Conservation (phyloP, 2,113 vertebrate species). For the Petroica traversi region DNA sequence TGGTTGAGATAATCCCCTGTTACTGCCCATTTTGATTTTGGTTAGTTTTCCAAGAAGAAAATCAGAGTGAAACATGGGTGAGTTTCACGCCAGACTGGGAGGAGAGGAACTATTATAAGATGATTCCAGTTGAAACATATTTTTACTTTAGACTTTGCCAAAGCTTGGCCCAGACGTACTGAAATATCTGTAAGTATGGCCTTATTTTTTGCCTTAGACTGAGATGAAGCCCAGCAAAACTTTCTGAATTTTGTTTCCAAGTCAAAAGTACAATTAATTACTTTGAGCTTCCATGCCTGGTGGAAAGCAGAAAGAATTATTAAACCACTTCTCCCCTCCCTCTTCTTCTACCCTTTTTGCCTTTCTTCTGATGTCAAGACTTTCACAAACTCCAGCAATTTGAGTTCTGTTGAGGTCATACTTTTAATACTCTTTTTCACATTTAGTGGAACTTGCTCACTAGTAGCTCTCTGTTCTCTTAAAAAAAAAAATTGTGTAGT, state of each 20-base stretch:
- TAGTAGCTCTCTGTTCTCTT: not conserved
- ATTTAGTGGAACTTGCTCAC: not conserved
- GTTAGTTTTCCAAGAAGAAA: not conserved
- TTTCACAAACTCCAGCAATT: not conserved
- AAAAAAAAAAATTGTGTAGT: not conserved
- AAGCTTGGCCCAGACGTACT: not conserved
- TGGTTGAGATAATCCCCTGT: not conserved
- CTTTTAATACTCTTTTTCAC: not conserved
- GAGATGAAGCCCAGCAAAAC: not conserved
- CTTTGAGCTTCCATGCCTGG: not conserved
- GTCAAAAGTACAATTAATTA: not conserved
- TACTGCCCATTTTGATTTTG: not conserved
- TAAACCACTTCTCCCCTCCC: not conserved
- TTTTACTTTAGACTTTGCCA: not conserved
- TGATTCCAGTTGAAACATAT: not conserved
- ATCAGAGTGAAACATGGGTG: not conserved
- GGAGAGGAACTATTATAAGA: not conserved
- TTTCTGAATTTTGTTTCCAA: not conserved
- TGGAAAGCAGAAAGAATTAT: not conserved
- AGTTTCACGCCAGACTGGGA: not conserved
- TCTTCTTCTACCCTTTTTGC: not conserved
- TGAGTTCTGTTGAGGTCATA: not conserved
- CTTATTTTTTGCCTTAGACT: not conserved
- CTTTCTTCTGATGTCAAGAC: not conserved
- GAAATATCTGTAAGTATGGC: not conserved